Conservation (phyloP, 2,888 invertebrate genomes). For the Smittia aterrima region DNA sequence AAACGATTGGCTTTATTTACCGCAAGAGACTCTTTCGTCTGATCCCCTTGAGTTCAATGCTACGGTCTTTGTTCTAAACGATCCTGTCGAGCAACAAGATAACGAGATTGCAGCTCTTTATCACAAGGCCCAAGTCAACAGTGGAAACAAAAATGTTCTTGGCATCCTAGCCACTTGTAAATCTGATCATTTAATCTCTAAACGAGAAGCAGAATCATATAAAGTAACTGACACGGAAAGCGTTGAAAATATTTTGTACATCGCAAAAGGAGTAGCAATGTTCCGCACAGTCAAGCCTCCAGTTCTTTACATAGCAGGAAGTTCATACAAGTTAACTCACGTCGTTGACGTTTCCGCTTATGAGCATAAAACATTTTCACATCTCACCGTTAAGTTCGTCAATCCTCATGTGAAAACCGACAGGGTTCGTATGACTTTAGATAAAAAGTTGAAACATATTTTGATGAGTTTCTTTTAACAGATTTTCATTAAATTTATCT, state of each 20-base stretch:
- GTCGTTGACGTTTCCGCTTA: no score
- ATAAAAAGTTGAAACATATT: constrained; percentile 4
- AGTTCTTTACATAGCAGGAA: constrained; percentile 51
- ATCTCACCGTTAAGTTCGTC: constrained; percentile 45
- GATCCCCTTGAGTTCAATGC: constrained; percentile 62
- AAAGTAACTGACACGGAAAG: constrained; percentile 45
- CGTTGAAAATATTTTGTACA: constrained; percentile 56
- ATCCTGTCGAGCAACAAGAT: constrained; percentile 60
- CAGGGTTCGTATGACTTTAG: no score
- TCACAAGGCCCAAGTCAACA: constrained; percentile 59
- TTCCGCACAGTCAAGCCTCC: constrained; percentile 59
- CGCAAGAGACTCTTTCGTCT: constrained; percentile 59
- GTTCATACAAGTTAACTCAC: constrained; percentile 53
- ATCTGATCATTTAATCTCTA: constrained; percentile 49
- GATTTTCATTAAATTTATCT: constrained; percentile 60
- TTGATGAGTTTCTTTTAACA: constrained; percentile 44
- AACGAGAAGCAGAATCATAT: constrained; percentile 46
- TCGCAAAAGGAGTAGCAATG: constrained; percentile 58
- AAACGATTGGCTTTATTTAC: constrained; percentile 57
- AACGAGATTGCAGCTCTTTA: constrained; percentile 61
- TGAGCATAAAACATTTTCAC: constrained; percentile 51
- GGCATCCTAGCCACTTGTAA: constrained; percentile 58
- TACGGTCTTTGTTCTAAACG: constrained; percentile 60
- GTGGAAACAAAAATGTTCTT: constrained; percentile 59
- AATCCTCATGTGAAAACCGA: background rate